Evolutionary conservation across 2,888 invertebrate species (phyloP), one percentile per base, ranked within the genome.

Genomic region (Patella ulyssiponensis): DNA sequence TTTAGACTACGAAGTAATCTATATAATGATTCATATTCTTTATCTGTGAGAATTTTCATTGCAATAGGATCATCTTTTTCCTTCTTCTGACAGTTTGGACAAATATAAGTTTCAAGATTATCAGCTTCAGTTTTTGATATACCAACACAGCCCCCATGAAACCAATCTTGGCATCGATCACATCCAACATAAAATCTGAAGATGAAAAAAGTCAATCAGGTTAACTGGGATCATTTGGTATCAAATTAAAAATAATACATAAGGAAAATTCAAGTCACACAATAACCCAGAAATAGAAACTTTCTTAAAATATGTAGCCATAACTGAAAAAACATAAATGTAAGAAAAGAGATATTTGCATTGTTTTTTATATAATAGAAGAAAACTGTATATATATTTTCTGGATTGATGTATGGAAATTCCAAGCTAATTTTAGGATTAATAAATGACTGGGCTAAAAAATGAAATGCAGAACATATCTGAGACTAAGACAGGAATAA

Each of bases 131-230:
- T 86, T 85, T 91, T 88, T 56, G 91, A 89, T 27, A 92, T 90
- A 64, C 98, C 98, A 71, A 99, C 98, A 92, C 99, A 99, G 78
- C 96, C 94, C 11, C 98, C 98, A 92, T 99, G 99, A 93, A 98
- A 99, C 99, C 99, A 99, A 92, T 98, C 98, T 92, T 98, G 97
- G 92, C 99, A 99, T 82, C 96, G 95, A 93, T 99, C 99, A 92
- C 99, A 99, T 91, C 98, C 98, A 89, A 99, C 98, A 92, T 99
- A 99, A 94, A 99, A 99, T 92, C 97, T 97, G 91, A 69, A 79
- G 76, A 17, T 78, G 53, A 71, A n/a, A 78, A 27, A 23, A 58
- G 11, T 52, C 4, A 52, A 33, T 9, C 27, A 75, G 12, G 7
- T 64, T 9, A 20, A 64, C 64, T 20, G 20, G 0, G 12, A 23